Evolutionary conservation across 2,888 invertebrate species (phyloP), one percentile per base, ranked within the genome.

Genomic region (Drosophila greeni): DNA sequence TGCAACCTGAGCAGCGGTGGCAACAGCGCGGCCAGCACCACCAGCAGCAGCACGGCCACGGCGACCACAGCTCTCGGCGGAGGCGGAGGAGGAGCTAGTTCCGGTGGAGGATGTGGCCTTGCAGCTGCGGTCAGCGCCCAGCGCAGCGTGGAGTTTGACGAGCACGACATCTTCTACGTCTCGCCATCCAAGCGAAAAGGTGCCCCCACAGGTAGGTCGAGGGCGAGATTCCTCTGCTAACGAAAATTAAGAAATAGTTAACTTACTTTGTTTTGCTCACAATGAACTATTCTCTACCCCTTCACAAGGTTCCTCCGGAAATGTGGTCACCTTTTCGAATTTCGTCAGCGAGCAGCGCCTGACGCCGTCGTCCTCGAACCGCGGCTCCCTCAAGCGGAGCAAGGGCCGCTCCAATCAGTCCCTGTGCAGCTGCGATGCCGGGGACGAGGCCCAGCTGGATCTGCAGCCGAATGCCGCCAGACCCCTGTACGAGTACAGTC

Each of bases 401-500:
- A 88, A 88, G 65, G 89, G 87, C 16, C 88, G 88, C 29, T 89
- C 89, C 72, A 88, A 86, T 76, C 88, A 88, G 64, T 89, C 89
- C 66, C 70, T 89, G 2, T 89, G 89, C 72, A 89, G 89, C 70
- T 89, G 89, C 71, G 89, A 89, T 71, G 88, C 86, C 33, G 89
- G 88, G 47, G 87, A 85, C 4, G 88, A 88, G 62, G 86, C 87
- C 14, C 87, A 88, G 73, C 80, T 89, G 36, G 86, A 87, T 70
- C 87, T 89, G 42, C 86, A 87, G 70, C 88, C 87, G 60, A 85
- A 88, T 81, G 87, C 88, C 6, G 79, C 86, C 16, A 81, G 88
- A 48, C 89, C 89, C 39, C 72, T 89, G 16, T 89, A 87, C 73
- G 90, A 90, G 72, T 90, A 89, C 75, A 90, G 90, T 73, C 79